Conservation (phyloP, 2,888 invertebrate species). For the Ormia ochracea region DNA sequence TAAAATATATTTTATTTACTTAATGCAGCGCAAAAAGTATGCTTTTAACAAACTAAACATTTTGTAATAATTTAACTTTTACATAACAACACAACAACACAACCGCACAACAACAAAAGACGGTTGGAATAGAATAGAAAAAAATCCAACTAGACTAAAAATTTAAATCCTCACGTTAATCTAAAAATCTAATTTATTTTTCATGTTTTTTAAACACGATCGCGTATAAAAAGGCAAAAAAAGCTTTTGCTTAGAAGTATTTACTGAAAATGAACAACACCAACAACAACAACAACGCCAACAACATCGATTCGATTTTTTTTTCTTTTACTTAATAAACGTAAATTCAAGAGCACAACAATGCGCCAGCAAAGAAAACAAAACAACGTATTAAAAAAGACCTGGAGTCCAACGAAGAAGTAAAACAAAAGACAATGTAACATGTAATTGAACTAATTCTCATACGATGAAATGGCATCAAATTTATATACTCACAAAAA, state of each 20-base stretch:
- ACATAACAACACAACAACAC: constrained; percentile 39
- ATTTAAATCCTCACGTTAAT: constrained; percentile 62
- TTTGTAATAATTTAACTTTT: constrained; percentile 62
- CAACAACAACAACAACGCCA: constrained; percentile 1
- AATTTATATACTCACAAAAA: constrained; percentile 55
- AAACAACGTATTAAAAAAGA: constrained; percentile 18
- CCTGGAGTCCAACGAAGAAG: constrained; percentile 48
- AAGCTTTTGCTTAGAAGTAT: constrained; percentile 28
- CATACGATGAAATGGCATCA: constrained; percentile 61
- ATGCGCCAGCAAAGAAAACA: neutral
- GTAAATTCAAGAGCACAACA: constrained; percentile 60
- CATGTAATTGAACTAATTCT: constrained; percentile 62
- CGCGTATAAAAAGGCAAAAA: constrained; percentile 46
- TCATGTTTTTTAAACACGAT: constrained; percentile 63
- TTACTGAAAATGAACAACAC: constrained; percentile 29
- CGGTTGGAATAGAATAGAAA: constrained; percentile 7
- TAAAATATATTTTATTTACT: constrained; percentile 29
- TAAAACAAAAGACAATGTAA: constrained; percentile 56
- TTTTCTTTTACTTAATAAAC: constrained; percentile 51
- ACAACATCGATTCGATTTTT: no score
- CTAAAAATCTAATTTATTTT: constrained; percentile 64
- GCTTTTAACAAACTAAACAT: constrained; percentile 46
- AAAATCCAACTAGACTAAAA: constrained; percentile 30
- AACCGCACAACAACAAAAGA: constrained; percentile 9
- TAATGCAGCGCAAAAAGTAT: constrained; percentile 13